Base-by-base conservation (phyloP, 2,888 invertebrate species). In the Thecocarcelia acutangulata region DNA sequence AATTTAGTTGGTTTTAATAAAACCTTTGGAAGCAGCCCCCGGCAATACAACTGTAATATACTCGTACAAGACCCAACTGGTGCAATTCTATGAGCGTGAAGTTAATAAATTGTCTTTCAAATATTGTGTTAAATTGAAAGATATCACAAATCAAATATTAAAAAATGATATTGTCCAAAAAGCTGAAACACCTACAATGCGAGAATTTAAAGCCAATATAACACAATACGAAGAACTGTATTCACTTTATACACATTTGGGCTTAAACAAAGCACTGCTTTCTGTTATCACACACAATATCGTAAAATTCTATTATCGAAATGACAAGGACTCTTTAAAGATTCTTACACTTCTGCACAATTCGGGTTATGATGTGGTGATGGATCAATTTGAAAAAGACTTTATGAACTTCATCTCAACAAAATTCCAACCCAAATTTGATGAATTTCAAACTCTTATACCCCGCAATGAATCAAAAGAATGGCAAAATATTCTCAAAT, bases 271-370 rank as follows among this genome's bases (percentile, higher is more conserved):
- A 11, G 19, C 63, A 4, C 12, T 63, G 28, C 40, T 46, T 2
- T 2, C 3, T 9, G 1, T 21, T 8, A 46, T 73, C 21, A n/a
- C 33, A 0, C 2, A 46, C 21, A 63, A n/a, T 8, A 24, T 42
- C 13, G 44, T 63, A 0, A 19, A 73, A 9, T 59, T 24, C 15
- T 59, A 24, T 69, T 58, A 46, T 3, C 17, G 9, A 4, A 24
- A 40, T 3, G 8, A 15, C 11, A 28, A 42, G 3, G 72, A 73
- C 3, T 15, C 19, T 0, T 12, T 24, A 9, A 46, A 63, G 42
- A 73, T 73, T 21, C n/a, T 63, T n/a, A 9, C 54, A 8, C 17
- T 63, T 4, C 28, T 73, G 9, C 33, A 6, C n/a, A 54, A 63
- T 54, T 17, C 54, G 3, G 37, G 21, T 24, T 54, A 73, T 33